Evolutionary conservation across 2,113 vertebrate species (phyloP).

Genomic region (Leuciscus idus): DNA sequence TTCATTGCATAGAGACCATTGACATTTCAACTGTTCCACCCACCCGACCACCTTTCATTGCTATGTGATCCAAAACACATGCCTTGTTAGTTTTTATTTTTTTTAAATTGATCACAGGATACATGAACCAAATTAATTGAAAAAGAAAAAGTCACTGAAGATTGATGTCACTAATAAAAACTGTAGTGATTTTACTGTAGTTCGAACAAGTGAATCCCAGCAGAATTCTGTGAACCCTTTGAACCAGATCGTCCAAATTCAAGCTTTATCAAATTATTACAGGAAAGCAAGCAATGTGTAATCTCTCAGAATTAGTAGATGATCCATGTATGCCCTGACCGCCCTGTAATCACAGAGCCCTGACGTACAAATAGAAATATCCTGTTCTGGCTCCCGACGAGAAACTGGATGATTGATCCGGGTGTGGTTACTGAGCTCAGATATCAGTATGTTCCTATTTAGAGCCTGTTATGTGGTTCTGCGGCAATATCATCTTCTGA

Average conservation of each 20-base stretch:
- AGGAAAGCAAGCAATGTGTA: neutral
- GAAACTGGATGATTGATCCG: constrained; percentile 48
- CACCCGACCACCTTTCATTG: neutral
- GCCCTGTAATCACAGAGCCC: neutral
- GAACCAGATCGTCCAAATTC: neutral
- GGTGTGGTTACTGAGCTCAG: constrained; percentile 40
- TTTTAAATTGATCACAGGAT: neutral
- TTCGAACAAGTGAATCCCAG: neutral
- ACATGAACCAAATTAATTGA: neutral
- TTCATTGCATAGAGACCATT: neutral
- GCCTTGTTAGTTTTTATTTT: neutral
- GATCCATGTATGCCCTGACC: neutral
- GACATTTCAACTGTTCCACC: constrained; percentile 1
- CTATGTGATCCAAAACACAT: neutral
- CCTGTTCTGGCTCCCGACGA: constrained; percentile 23
- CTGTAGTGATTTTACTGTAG: neutral
- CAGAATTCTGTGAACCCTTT: neutral
- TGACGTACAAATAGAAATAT: constrained; percentile 34
- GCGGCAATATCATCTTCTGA: constrained; percentile 2
- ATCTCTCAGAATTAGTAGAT: neutral
- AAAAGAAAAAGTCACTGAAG: neutral
- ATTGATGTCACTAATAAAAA: constrained; percentile 14
- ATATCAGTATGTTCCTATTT: constrained; percentile 51
- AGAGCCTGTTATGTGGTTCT: constrained; percentile 17
- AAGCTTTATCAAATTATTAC: constrained; percentile 6